Conservation (phyloP, 2,113 vertebrate genomes). For the Antennarius striatus region DNA sequence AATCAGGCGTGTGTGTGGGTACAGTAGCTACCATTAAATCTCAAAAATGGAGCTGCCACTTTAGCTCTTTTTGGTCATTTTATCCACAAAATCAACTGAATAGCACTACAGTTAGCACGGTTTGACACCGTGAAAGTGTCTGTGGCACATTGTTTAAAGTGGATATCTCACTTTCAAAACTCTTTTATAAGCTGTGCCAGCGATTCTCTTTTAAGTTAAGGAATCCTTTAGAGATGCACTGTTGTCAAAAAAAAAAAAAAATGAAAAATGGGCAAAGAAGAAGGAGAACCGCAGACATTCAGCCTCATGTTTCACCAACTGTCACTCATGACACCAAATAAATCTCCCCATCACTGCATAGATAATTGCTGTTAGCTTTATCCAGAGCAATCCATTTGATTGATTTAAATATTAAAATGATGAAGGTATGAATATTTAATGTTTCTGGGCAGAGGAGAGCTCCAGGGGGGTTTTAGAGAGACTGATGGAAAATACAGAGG, state of each 20-base stretch:
- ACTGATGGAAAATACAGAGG: slow-evolving; percentile 51
- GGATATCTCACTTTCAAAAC: slow-evolving; percentile 28
- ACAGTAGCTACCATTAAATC: slow-evolving; percentile 5
- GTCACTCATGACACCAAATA: slow-evolving; percentile 55
- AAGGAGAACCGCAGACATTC: slow-evolving; percentile 21
- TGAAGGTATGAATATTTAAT: slow-evolving; percentile 65
- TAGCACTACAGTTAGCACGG: slow-evolving; percentile 1
- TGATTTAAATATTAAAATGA: slow-evolving; percentile 64
- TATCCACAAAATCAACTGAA: slow-evolving; percentile 3
- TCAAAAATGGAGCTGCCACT: neutral
- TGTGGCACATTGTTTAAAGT: slow-evolving; percentile 27
- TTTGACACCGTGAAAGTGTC: slow-evolving; percentile 14
- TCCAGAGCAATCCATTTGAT: slow-evolving; percentile 52
- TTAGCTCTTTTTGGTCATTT: slow-evolving; percentile 7
- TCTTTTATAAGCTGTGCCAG: slow-evolving; percentile 27
- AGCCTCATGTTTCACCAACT: slow-evolving; percentile 35
- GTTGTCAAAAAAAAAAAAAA: slow-evolving; percentile 13
- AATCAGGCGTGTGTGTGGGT: neutral
- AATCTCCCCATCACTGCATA: slow-evolving; percentile 35
- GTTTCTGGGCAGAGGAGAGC: slow-evolving; percentile 41
- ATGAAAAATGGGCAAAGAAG: neutral
- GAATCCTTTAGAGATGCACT: slow-evolving; percentile 35
- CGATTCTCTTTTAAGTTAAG: slow-evolving; percentile 38
- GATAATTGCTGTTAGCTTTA: slow-evolving; percentile 63
- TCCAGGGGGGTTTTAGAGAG: slow-evolving; percentile 31